Base-by-base conservation (phyloP, 2,113 vertebrate species). In the Corythaeola cristata region DNA sequence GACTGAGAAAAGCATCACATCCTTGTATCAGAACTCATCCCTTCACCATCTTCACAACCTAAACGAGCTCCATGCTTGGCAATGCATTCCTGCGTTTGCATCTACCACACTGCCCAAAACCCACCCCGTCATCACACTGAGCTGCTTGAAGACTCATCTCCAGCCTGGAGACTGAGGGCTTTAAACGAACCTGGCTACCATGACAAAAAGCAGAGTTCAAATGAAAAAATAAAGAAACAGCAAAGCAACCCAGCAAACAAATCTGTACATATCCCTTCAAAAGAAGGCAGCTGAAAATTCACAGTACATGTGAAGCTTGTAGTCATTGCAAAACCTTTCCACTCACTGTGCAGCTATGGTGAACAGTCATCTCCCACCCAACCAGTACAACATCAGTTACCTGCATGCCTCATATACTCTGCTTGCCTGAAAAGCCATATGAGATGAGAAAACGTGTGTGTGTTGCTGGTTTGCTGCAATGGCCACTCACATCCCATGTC, bases 71-170 rank as follows among this genome's bases (percentile, higher is more conserved):
- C 27, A 4, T 6, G 35, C 9, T 28, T 50, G 23, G 21, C 24
- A 77, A 76, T 2, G 23, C 37, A 60, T 18, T 44, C 32, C 27
- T 66, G 22, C 3, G 6, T 26, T 27, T 0, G 1, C 20, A 47
- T 20, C 33, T 52, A 60, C 45, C 41, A 45, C 6, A 2, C 22
- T 9, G 5, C n/a, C n/a, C 71, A 35, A 93, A 85, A 22, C 3
- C 11, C 32, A 47, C 8, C 9, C 9, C 0, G 0, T 3, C 6
- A 1, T 27, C 49, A 44, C 0, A 0, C 12, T 7, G 4, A n/a
- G 19, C 47, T 45, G 9, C 47, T n/a, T 45, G 81, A 74, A 89
- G n/a, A 49, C 2, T 17, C 28, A 41, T 32, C 39, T 52, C 23
- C 62, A 82, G n/a, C 13, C n/a, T 59, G 10, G 10, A 59, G 35